These are phyloP conservation scores for Macrostomum lignano DNA, from an alignment of 1,140 invertebrate species.

Conservation along the genomic window DNA sequence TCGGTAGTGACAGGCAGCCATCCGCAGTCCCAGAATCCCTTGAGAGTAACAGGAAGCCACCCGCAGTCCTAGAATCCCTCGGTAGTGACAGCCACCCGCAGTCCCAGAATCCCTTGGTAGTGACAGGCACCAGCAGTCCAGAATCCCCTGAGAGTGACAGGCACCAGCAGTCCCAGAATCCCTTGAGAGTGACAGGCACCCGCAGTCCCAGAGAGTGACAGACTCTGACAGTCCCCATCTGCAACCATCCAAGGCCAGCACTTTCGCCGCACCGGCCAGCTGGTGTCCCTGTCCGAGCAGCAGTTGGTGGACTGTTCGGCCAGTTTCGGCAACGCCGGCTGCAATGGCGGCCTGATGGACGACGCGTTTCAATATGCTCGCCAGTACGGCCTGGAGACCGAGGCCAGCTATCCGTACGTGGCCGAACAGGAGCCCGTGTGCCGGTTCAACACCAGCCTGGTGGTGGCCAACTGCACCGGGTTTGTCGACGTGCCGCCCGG, in stretches of 20 bases:
- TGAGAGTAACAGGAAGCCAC: too few relatives aligned
- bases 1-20: too few relatives aligned
- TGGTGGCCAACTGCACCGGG: conserved; percentile 11
- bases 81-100: too few relatives aligned
- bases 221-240: too few relatives aligned
- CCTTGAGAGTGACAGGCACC: too few relatives aligned
- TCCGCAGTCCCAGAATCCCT: too few relatives aligned
- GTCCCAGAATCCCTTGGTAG: too few relatives aligned
- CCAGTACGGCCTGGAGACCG: conserved; percentile 30
- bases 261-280: conserved; percentile 43
- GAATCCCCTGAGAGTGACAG: too few relatives aligned
- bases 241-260: conserved; percentile 76
- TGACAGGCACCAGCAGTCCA: too few relatives aligned
- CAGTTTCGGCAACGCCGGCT: conserved; percentile 10
- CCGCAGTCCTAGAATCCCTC: too few relatives aligned
- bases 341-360: conserved; percentile 5
- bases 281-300: conserved; percentile 70
- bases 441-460: conserved; percentile 15
- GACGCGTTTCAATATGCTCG: background rate
- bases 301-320: conserved; percentile 60
- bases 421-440: conserved; percentile 22
- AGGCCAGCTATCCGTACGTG: background rate
- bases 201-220: too few relatives aligned
- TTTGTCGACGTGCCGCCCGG: conserved; percentile 12
- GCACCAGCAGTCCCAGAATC: too few relatives aligned